Base-by-base conservation (phyloP, 2,888 invertebrate genomes). In the Drosophila ustulata region DNA sequence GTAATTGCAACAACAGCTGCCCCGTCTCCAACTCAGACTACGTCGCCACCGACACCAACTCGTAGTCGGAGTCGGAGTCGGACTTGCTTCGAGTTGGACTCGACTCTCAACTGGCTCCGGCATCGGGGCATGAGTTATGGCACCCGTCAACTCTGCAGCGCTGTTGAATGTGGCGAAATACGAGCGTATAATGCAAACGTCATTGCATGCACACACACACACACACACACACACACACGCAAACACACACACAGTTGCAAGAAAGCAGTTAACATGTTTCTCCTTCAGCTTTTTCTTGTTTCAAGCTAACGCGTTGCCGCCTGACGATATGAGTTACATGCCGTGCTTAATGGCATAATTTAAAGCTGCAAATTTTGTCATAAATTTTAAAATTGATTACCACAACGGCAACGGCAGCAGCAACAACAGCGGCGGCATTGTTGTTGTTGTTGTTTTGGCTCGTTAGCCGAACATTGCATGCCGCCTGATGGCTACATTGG, bases 311-410 rank as follows among this genome's bases (percentile, higher is more conserved):
- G 68, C 70, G 76, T 50, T 63, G 66, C 83, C 68, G 83, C 78
- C 83, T 85, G 85, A 82, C 89, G 89, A 89, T 90, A 90, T 90
- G 90, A 91, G 89, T 90, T 90, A 90, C 90, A 90, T 90, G 91
- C 89, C 90, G 88, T 90, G 90, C 90, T 91, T 91, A 90, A 90
- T 90, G 90, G 91, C 89, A 90, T 90, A 91, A 91, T 91, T 91
- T 91, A 91, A 91, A 91, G 90, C 90, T 91, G 90, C 91, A 91
- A 91, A 91, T 90, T 90, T 91, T 90, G 91, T 91, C 90, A 91
- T 91, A 91, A 91, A 91, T 91, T 91, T 91, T 88, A 90, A 90
- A 89, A 88, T 84, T 86, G 86, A 86, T 86, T 86, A 88, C 86
- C 88, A 82, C 88, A 78, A 82, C 73, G 72, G 72, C 76, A 71